Evolutionary conservation across 2,888 invertebrate genomes (phyloP).

Genomic region (Chloroclysta siterata): DNA sequence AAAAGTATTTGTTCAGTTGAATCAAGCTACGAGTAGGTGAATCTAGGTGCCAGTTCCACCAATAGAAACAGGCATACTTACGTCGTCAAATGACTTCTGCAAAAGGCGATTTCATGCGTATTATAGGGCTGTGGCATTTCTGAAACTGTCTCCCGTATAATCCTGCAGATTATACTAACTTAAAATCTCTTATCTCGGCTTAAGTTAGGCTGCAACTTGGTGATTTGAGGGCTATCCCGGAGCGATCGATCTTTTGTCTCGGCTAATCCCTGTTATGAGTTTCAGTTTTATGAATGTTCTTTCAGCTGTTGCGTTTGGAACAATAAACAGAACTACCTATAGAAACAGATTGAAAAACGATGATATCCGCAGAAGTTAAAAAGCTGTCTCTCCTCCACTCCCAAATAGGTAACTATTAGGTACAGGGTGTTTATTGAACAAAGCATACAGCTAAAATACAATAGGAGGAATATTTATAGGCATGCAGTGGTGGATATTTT

Average conservation of each 20-base stretch:
- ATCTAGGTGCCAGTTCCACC: no score
- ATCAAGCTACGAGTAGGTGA: no score
- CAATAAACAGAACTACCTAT: no score
- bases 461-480: no score
- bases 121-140: background rate
- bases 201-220: conserved; percentile 49
- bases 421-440: background rate
- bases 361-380: no score
- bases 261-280: conserved; percentile 69
- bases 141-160: conserved; percentile 16
- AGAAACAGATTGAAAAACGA: no score
- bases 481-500: no score
- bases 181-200: conserved; percentile 53
- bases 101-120: background rate
- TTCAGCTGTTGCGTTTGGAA: background rate
- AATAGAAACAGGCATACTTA: no score
- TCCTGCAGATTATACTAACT: conserved; percentile 40
- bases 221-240: conserved; percentile 49
- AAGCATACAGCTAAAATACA: no score
- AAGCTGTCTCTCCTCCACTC: no score
- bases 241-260: conserved; percentile 49
- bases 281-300: conserved; percentile 45
- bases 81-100: background rate
- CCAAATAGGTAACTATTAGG: no score
- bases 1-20: no score